A percentile compares a stretch with the other conserved stretches of the same genome.
phyloP scores from a whole-genome alignment of 2,797 vertebrate genomes.

The Eleutherodactylus coqui region DNA sequence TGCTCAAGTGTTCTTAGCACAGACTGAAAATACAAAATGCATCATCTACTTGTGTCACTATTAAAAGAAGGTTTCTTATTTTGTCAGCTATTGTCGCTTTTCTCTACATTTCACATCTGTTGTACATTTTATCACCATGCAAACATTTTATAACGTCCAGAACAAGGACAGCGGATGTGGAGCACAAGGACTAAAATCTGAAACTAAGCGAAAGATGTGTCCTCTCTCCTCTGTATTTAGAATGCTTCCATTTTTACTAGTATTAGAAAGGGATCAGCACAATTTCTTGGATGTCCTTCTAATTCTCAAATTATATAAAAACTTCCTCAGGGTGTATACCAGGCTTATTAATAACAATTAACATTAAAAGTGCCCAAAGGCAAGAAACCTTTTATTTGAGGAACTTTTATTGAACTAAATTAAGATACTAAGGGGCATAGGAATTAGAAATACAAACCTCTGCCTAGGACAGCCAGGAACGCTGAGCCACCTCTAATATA shows the following conservation, averaged over 20 bases:
- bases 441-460: too few species aligned
- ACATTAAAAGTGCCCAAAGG: too few species aligned
- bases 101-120: slow-evolving; percentile 15
- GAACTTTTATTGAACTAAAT: too few species aligned
- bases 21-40: not conserved
- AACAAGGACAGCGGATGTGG: not conserved
- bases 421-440: too few species aligned
- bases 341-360: too few species aligned
- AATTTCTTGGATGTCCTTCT: not conserved
- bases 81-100: not conserved
- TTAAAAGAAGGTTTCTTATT: slow-evolving; percentile 2
- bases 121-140: not conserved
- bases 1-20: not conserved
- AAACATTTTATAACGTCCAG: not conserved
- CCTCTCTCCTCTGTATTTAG: not conserved
- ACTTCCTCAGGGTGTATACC: too few species aligned
- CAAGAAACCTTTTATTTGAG: too few species aligned
- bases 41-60: not conserved
- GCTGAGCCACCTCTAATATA: too few species aligned
- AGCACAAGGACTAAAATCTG: not conserved
- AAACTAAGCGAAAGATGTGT: not conserved
- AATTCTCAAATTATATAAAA: too few species aligned
- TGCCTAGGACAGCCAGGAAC: too few species aligned
- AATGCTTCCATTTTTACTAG: slow-evolving; percentile 1
- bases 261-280: not conserved